These are phyloP conservation scores for Hetaerina americana DNA, from an alignment of 1,140 invertebrate species.

Conservation along the genomic window DNA sequence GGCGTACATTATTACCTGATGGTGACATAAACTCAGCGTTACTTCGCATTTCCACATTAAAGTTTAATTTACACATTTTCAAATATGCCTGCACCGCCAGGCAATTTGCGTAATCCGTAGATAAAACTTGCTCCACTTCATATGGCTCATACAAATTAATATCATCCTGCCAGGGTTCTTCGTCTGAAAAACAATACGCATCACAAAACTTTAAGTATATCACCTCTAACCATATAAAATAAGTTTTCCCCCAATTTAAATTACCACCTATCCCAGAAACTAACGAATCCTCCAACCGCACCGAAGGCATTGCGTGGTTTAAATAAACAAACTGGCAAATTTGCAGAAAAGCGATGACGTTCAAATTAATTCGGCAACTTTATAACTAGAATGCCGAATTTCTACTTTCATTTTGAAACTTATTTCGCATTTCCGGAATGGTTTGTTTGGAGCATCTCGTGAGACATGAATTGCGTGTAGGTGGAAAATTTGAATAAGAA, in stretches of 20 bases:
- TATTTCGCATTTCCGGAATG: background rate
- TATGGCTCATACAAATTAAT: constrained; percentile 74
- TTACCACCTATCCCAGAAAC: background rate
- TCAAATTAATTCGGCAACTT: background rate
- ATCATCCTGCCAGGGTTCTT: constrained; percentile 76
- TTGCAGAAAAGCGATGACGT: background rate
- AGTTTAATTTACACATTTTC: constrained; percentile 82
- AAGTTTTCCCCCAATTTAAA: background rate
- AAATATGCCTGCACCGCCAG: constrained; percentile 83
- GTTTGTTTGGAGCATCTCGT: background rate
- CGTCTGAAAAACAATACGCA: constrained; percentile 31
- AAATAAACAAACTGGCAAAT: background rate
- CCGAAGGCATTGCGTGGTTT: background rate
- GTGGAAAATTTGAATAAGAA: background rate
- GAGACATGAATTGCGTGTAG: background rate
- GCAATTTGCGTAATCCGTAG: constrained; percentile 84
- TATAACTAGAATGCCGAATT: background rate
- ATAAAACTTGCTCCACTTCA: constrained; percentile 80
- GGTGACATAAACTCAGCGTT: constrained; percentile 97
- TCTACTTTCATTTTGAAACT: background rate
- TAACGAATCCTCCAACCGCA: background rate
- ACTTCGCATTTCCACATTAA: constrained; percentile 56
- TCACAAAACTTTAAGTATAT: background rate
- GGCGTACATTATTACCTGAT: constrained; percentile 39
- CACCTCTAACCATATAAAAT: background rate